Conservation (phyloP, 1,140 invertebrate genomes). For the Drosophila fuyamai region DNA sequence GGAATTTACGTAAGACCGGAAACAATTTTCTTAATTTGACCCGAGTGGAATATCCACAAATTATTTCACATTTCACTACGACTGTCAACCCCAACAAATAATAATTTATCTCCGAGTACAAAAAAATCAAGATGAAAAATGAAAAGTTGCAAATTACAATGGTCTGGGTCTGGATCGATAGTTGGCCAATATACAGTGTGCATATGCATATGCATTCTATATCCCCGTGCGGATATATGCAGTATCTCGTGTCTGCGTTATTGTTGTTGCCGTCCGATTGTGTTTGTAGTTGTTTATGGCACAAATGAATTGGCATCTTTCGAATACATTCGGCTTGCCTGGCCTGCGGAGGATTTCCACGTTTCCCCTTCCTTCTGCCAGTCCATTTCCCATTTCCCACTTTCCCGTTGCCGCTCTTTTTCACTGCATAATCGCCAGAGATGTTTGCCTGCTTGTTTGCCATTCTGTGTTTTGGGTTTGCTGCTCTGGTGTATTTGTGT, state of each 20-base stretch:
- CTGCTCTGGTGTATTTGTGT: conserved; percentile 11
- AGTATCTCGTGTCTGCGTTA: conserved; percentile 23
- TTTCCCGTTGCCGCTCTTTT: conserved; percentile 34
- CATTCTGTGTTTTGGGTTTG: conserved; percentile 39
- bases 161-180: conserved; percentile 59
- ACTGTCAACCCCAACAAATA: conserved; percentile 33
- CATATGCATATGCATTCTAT: conserved; percentile 40
- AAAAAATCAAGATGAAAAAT: conserved; percentile 41
- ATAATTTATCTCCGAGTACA: conserved; percentile 38
- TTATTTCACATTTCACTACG: conserved; percentile 34
- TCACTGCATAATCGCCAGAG: conserved; percentile 70
- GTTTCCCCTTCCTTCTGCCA: background rate
- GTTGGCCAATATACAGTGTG: conserved; percentile 48
- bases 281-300: conserved; percentile 62
- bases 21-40: conserved; percentile 37
- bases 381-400: conserved; percentile 2
- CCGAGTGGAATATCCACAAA: conserved; percentile 23
- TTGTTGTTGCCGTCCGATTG: conserved; percentile 45
- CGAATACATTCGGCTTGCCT: conserved; percentile 52
- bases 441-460: conserved; percentile 44
- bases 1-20: conserved; percentile 4
- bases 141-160: conserved; percentile 67
- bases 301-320: conserved; percentile 80
- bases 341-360: conserved; percentile 42
- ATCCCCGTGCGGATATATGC: conserved; percentile 16